Conservation (phyloP, 1,140 invertebrate species). For the Camponotus floridanus region DNA sequence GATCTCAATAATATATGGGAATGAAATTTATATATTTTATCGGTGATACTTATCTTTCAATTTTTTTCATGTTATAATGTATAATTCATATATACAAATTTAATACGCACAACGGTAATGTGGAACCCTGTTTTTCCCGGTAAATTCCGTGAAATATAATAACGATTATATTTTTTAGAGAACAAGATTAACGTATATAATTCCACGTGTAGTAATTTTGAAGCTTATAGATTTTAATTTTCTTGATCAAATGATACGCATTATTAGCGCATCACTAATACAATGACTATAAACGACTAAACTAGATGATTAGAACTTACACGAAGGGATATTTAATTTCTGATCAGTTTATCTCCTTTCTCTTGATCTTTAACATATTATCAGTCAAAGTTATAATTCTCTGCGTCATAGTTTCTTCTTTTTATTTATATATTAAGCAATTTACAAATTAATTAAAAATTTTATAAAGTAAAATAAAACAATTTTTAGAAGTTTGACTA, state of each 20-base stretch:
- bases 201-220: neutral
- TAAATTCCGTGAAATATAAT: constrained; percentile 31
- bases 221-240: neutral
- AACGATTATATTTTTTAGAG: neutral
- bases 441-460: neutral
- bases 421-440: neutral
- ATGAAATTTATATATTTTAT: constrained; percentile 16
- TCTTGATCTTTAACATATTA: neutral
- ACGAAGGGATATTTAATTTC: constrained; percentile 17
- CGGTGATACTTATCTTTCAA: neutral
- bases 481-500: neutral
- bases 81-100: constrained; percentile 13
- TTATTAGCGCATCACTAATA: neutral
- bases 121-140: constrained; percentile 52
- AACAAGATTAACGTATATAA: constrained; percentile 8
- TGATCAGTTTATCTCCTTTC: neutral
- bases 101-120: constrained; percentile 6
- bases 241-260: neutral
- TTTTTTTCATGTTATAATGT: constrained; percentile 1
- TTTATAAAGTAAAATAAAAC: neutral
- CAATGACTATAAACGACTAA: constrained; percentile 1
- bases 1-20: constrained; percentile 5
- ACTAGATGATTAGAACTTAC: neutral
- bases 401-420: neutral
- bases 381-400: neutral